A percentile compares a stretch with the other conserved stretches of the same genome.
These are phyloP conservation scores for Automeris io DNA, from an alignment of 2,888 invertebrate species.

Conservation along the genomic window DNA sequence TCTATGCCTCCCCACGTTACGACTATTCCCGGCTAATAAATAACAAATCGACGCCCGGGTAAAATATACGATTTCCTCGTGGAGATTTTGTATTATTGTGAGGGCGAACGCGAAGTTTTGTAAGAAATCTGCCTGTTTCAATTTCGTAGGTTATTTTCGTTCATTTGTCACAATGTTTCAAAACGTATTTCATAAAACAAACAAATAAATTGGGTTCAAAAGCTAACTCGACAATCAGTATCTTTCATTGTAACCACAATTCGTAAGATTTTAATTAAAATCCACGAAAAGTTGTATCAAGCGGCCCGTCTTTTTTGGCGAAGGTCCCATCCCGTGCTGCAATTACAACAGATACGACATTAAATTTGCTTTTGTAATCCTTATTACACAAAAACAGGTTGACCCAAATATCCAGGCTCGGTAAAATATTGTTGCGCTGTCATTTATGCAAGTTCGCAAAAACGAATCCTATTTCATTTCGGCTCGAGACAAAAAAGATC, in stretches of 20 bases:
- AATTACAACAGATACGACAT: slow-evolving; percentile 68
- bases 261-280: slow-evolving; percentile 74
- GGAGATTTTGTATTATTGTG: slow-evolving; percentile 52
- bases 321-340: slow-evolving; percentile 50
- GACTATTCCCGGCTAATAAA: slow-evolving; percentile 74
- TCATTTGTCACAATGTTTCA: slow-evolving; percentile 22
- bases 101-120: slow-evolving; percentile 42
- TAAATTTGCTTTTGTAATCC: slow-evolving; percentile 71
- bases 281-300: slow-evolving; percentile 59
- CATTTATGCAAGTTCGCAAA: slow-evolving; percentile 72
- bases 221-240: slow-evolving; percentile 48
- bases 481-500: slow-evolving; percentile 46
- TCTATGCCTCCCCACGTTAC: slow-evolving; percentile 66
- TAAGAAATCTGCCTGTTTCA: slow-evolving; percentile 42
- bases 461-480: slow-evolving; percentile 57
- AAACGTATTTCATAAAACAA: slow-evolving; percentile 27
- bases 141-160: slow-evolving; percentile 29
- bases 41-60: slow-evolving; percentile 74
- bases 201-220: slow-evolving; percentile 40
- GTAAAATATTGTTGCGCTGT: slow-evolving; percentile 68
- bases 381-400: slow-evolving; percentile 73
- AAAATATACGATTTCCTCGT: slow-evolving; percentile 67
- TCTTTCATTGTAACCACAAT: slow-evolving; percentile 50
- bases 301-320: slow-evolving; percentile 56
- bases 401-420: slow-evolving; percentile 69